phyloP scores from a whole-genome alignment of 1,140 invertebrate genomes.

The Popillia japonica region DNA sequence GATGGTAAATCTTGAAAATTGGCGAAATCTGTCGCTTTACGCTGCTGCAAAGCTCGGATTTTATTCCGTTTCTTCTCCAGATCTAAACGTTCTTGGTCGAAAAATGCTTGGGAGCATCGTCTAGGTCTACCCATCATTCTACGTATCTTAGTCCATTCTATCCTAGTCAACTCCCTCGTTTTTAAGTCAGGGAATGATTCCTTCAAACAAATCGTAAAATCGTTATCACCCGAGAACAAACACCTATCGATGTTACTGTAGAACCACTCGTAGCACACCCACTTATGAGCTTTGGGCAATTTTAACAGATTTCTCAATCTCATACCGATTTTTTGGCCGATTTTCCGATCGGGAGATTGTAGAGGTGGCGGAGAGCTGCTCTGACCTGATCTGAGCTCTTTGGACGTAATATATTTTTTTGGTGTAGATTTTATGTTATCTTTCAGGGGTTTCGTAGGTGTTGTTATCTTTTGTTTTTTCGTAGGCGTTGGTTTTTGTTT shows the following conservation, averaged over 20 bases:
- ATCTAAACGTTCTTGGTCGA: slow-evolving; percentile 91
- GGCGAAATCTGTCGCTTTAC: slow-evolving; percentile 84
- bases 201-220: slow-evolving; percentile 93
- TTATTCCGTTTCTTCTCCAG: slow-evolving; percentile 90
- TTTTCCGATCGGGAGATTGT: slow-evolving; percentile 74
- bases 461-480: slow-evolving; percentile 62
- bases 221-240: slow-evolving; percentile 95
- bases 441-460: slow-evolving; percentile 60
- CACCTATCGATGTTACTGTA: slow-evolving; percentile 97
- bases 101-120: slow-evolving; percentile 93
- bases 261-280: slow-evolving; percentile 99
- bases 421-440: slow-evolving; percentile 40
- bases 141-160: slow-evolving; percentile 96
- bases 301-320: slow-evolving; percentile 95
- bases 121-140: slow-evolving; percentile 97
- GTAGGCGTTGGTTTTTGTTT: slow-evolving; percentile 65
- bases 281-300: slow-evolving; percentile 98
- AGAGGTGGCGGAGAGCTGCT: slow-evolving; percentile 55
- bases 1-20: slow-evolving; percentile 90
- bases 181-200: slow-evolving; percentile 95
- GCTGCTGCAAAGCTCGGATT: slow-evolving; percentile 92
- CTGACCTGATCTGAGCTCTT: slow-evolving; percentile 30
- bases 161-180: slow-evolving; percentile 82
- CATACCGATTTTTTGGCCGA: slow-evolving; percentile 89
- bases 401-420: slow-evolving; percentile 42